Conservation (phyloP, 2,888 invertebrate species). For the Conus canariensis region DNA sequence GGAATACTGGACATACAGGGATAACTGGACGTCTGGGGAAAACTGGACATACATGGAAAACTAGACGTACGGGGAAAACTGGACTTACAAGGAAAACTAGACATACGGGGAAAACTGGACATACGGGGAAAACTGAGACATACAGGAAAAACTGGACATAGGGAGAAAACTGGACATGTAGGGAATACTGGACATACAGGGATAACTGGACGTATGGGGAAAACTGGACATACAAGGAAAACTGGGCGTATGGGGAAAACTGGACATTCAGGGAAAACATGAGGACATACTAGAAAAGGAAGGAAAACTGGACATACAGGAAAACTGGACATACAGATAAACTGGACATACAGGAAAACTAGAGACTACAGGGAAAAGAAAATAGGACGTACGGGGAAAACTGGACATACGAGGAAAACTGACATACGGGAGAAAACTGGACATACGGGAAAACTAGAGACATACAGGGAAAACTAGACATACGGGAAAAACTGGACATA, state of each 20-base stretch:
- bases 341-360: background rate
- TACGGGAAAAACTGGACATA: background rate
- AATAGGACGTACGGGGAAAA: background rate
- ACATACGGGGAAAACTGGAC: background rate
- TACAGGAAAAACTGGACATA: background rate
- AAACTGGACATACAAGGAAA: background rate
- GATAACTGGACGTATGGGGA: background rate
- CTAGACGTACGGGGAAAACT: too few species aligned
- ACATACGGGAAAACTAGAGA: too few species aligned
- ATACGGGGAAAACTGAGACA: background rate
- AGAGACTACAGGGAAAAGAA: background rate
- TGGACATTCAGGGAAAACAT: background rate
- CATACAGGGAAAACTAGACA: too few species aligned
- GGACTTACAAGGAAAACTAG: background rate
- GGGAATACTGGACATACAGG: too few species aligned
- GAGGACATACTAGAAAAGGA: background rate
- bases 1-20: too few species aligned
- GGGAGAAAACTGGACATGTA: too few species aligned
- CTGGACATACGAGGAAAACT: too few species aligned
- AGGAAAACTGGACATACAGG: background rate
- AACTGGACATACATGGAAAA: too few species aligned
- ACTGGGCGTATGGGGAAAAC: background rate
- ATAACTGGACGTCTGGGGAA: too few species aligned
- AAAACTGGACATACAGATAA: background rate
- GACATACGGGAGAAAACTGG: background rate